Base-by-base conservation (phyloP, 1,140 invertebrate species). In the Chelonus insularis region DNA sequence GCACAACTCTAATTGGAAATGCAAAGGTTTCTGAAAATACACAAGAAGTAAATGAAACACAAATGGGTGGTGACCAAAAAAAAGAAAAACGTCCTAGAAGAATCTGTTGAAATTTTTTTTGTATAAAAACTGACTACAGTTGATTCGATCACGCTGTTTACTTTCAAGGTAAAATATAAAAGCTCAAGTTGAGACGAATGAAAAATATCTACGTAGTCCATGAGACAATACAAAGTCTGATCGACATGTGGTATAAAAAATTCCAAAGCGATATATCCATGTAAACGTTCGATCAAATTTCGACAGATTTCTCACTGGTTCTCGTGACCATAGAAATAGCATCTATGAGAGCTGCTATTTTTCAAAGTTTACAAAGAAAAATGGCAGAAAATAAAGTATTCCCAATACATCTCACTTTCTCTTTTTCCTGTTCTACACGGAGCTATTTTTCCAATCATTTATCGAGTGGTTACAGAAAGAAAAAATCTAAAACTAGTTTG, bases 1-100 rank as follows among this genome's bases (percentile, higher is more conserved):
- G 58, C 60, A 57, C 64, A 62, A 57, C 64, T 64, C 62, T 71
- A 72, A 72, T 72, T 71, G 68, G 66, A 63, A 68, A 62, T 68
- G 62, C 68, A 70, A 65, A 63, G 66, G 65, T 69, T 65, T 57
- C 54, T 0, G 16, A 25, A 29, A 48, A 50, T 51, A 2, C 16
- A 9, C 45, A 25, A 12, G 8, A 29, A 51, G 12, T 5, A 1
- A 29, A 51, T 6, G 29, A 32, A 51, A 51, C 3, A 29, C 7
- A 50, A 50, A 21, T 23, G 11, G 11, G 0, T 21, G 7, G 9
- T 4, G 12, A 50, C n/a, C n/a, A n/a, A n/a, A n/a, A n/a, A n/a
- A n/a, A n/a, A n/a, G n/a, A n/a, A n/a, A n/a, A n/a, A n/a, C n/a
- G n/a, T n/a, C n/a, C n/a, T n/a, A n/a, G n/a, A n/a, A n/a, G n/a